Evolutionary conservation across 2,888 invertebrate genomes (phyloP).

Genomic region (Cabera pusaria): DNA sequence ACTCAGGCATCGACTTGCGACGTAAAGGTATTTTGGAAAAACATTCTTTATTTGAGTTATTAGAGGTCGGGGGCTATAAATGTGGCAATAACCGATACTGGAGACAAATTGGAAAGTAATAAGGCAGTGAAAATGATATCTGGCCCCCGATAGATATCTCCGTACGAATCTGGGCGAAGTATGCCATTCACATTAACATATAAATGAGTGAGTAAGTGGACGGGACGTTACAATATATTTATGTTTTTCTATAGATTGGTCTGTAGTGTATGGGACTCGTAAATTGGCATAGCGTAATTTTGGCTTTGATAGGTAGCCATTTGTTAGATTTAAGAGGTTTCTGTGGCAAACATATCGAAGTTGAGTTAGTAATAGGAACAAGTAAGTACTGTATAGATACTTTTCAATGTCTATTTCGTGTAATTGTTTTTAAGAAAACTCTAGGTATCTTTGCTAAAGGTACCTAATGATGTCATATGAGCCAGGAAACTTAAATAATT

Average conservation of each 20-base stretch:
- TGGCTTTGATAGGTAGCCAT: conserved; percentile 37
- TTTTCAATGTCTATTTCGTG: too few relatives aligned
- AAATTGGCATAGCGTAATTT: conserved; percentile 47
- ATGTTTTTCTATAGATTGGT: conserved; percentile 53
- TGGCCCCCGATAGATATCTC: conserved; percentile 71
- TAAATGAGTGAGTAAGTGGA: conserved; percentile 82
- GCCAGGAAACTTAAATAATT: too few relatives aligned
- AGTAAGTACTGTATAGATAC: too few relatives aligned
- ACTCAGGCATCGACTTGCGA: conserved; percentile 79
- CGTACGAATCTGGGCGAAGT: conserved; percentile 73
- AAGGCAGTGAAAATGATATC: conserved; percentile 82
- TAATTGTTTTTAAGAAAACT: too few relatives aligned
- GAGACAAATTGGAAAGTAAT: conserved; percentile 83
- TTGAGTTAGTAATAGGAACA: too few relatives aligned
- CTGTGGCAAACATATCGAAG: too few relatives aligned
- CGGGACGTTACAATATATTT: conserved; percentile 62
- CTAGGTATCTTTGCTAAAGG: too few relatives aligned
- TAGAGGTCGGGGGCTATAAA: conserved; percentile 64
- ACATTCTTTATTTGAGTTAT: conserved; percentile 35
- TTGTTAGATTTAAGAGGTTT: not conserved
- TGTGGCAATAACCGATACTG: conserved; percentile 74
- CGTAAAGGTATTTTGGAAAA: conserved; percentile 71
- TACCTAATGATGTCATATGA: too few relatives aligned
- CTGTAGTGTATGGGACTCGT: conserved; percentile 54
- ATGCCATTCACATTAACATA: conserved; percentile 77